These are phyloP conservation scores for Nemopilema nomurai DNA, from an alignment of 30 jellyfish, hydroid and myxozoan genomes.

Conservation along the genomic window DNA sequence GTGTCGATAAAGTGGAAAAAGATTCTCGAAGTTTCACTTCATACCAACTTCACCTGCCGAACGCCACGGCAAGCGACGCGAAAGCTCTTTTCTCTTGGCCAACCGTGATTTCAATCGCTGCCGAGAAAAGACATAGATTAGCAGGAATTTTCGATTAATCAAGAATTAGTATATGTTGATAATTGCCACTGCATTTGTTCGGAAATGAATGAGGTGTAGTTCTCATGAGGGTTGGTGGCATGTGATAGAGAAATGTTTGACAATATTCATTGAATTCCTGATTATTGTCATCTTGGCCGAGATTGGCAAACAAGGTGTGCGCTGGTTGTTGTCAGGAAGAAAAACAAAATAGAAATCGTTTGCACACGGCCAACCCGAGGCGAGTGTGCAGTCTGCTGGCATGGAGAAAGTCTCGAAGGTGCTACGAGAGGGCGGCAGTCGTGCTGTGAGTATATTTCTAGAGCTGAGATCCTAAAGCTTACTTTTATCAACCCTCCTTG, in stretches of 20 bases:
- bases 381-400: not conserved
- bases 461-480: not conserved
- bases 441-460: not conserved
- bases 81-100: constrained; percentile 19
- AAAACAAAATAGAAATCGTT: not conserved
- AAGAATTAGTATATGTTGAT: no score
- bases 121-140: not conserved
- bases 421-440: constrained; percentile 5
- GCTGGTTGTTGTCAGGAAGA: not conserved
- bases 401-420: not conserved
- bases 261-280: not conserved
- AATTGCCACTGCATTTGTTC: not conserved
- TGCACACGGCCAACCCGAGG: not conserved
- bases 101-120: constrained; percentile 4
- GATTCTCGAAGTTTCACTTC: not conserved
- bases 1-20: constrained; percentile 16
- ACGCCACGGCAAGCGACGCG: not conserved
- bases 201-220: not conserved
- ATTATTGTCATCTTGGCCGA: not conserved
- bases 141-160: not conserved
- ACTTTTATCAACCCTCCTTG: no score
- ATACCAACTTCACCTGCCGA: constrained; percentile 23
- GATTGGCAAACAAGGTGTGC: not conserved
- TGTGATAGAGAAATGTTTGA: not conserved
- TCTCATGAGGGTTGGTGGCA: not conserved